phyloP scores from a whole-genome alignment of 2,888 invertebrate species.

The Eupithecia abbreviata region DNA sequence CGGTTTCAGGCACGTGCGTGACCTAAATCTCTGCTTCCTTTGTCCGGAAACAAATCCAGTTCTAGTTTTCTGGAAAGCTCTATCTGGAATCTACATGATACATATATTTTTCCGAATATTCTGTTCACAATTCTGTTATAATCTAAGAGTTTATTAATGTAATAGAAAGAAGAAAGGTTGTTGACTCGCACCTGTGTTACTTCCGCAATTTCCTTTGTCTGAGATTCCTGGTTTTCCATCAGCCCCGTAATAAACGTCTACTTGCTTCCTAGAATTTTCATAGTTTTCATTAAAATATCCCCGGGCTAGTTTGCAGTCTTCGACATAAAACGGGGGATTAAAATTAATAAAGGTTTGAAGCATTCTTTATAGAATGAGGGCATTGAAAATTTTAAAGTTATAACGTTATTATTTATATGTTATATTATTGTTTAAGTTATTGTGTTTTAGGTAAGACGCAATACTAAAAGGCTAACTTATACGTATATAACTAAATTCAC shows the following conservation, averaged over 20 bases:
- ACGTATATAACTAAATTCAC: neutral
- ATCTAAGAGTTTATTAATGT: neutral
- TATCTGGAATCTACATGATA: neutral
- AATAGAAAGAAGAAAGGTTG: constrained; percentile 21
- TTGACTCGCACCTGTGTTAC: constrained; percentile 20
- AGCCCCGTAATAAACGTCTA: constrained; percentile 23
- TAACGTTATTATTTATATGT: too few species aligned
- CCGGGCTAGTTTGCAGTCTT: neutral
- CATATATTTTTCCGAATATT: neutral
- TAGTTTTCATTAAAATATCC: neutral
- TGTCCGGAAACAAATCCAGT: neutral
- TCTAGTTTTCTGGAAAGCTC: neutral
- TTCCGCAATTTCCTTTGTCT: constrained; percentile 40
- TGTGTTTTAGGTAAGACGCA: too few species aligned
- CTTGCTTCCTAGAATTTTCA: constrained; percentile 14
- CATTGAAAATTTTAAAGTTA: neutral
- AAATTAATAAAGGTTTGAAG: neutral
- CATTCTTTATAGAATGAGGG: neutral
- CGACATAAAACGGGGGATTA: neutral
- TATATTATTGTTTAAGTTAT: neutral
- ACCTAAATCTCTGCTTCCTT: constrained; percentile 18
- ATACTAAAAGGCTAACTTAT: neutral
- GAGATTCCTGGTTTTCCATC: constrained; percentile 29
- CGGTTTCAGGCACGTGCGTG: constrained; percentile 14
- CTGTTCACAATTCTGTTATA: neutral